Percentiles rank a stretch among this genome's conserved stretches.
Evolutionary conservation across 2,797 vertebrate species (phyloP).

Genomic region (Siniperca undulata): DNA sequence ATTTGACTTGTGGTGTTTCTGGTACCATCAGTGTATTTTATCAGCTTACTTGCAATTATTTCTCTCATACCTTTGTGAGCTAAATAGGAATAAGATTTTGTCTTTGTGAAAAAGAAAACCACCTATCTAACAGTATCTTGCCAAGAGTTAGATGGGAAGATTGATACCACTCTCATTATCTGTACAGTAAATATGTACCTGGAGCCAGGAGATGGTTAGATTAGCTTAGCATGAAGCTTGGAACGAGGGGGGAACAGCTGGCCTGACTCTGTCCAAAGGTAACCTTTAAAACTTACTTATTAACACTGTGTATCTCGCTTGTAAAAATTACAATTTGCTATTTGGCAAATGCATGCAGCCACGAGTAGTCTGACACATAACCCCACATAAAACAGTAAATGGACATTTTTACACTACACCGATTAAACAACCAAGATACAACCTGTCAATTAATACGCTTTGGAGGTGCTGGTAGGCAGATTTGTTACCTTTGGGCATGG

Average conservation of each 20-base stretch:
- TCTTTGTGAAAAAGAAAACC: conserved; percentile 9
- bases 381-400: too few relatives aligned
- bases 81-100: not conserved
- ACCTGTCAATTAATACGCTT: not conserved
- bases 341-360: too few relatives aligned
- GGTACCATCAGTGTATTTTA: not conserved
- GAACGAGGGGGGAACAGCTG: not conserved
- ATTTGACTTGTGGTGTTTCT: conserved; percentile 1
- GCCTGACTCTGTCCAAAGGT: not conserved
- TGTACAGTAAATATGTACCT: not conserved
- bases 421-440: not conserved
- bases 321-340: too few relatives aligned
- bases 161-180: not conserved
- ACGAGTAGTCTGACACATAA: too few relatives aligned
- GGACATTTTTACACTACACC: too few relatives aligned
- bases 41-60: not conserved
- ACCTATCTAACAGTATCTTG: not conserved
- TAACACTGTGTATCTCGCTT: not conserved
- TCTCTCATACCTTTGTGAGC: not conserved
- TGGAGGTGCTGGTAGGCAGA: not conserved
- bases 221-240: not conserved
- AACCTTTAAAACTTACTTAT: not conserved
- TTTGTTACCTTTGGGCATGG: not conserved
- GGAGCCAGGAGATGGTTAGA: not conserved
- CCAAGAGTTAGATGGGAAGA: not conserved